phyloP scores from a whole-genome alignment of 2,888 invertebrate genomes.

The Eupithecia centaureata region DNA sequence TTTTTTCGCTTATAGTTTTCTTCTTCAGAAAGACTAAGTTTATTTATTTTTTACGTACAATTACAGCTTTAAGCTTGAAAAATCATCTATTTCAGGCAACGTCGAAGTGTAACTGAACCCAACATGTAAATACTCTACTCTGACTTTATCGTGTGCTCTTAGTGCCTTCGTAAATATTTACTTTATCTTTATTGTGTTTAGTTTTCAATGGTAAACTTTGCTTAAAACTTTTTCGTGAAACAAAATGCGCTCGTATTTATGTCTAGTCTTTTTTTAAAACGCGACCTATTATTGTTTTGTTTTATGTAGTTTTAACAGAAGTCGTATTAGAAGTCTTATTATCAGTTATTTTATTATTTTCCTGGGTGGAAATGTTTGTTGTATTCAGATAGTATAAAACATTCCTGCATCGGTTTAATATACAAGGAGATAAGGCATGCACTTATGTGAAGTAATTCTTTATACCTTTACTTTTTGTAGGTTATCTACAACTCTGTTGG shows the following conservation, averaged over 20 bases:
- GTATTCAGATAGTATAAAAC: conserved; percentile 9
- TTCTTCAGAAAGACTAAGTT: neutral
- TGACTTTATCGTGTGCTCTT: conserved; percentile 3
- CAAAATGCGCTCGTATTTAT: neutral
- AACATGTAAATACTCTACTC: neutral
- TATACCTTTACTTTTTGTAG: neutral
- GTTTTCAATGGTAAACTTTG: neutral
- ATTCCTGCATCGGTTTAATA: conserved; percentile 3
- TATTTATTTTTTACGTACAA: neutral
- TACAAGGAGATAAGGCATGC: conserved; percentile 18
- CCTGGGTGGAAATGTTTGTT: neutral
- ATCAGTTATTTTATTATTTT: neutral
- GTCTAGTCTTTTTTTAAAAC: too few relatives aligned
- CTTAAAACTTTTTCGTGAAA: neutral
- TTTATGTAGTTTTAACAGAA: too few relatives aligned
- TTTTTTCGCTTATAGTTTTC: neutral
- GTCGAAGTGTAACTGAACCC: neutral
- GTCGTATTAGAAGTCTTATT: neutral
- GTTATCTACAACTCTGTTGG: neutral
- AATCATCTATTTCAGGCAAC: neutral
- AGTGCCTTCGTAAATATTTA: conserved; percentile 7
- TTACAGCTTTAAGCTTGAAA: neutral
- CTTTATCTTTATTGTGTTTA: neutral
- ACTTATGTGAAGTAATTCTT: conserved; percentile 1
- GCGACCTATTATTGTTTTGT: too few relatives aligned